Base-by-base conservation (phyloP, 2,797 vertebrate species). In the Lindbergichthys nudifrons region DNA sequence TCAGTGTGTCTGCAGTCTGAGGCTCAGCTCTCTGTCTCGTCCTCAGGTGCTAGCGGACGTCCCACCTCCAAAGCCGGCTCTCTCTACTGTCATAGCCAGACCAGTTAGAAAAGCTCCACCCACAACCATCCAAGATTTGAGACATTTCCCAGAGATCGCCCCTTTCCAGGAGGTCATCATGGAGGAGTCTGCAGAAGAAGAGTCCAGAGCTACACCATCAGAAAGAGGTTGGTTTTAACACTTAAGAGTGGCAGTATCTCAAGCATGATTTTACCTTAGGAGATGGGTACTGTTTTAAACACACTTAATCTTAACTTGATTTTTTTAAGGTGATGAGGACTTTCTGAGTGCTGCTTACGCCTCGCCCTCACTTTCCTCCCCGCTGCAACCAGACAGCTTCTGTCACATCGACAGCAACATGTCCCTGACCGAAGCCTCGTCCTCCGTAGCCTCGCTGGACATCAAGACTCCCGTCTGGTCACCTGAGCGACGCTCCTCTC, bases 331-430 rank as follows among this genome's bases (percentile, higher is more conserved):
- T 45, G 93, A 93, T 42, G 93, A 93, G 0, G 92, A 93, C 0
- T 94, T 90, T 78, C 90, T 93, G 84, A 94, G 93, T 11, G 91
- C 92, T 36, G 89, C 79, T 16, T 93, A 90, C 2, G 90, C 92
- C 57, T 92, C 93, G 7, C 90, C 89, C 7, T 69, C 92, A 1
- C 84, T 69, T 30, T 93, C 93, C 9, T 93, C 93, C 30, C 91
- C 90, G 1, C 73, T 43, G 59, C 82, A 71, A 65, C 61, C 69
- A 21, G 87, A 75, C 53, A 92, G 92, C 63, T 79, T 93, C 10
- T 90, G 72, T 19, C 92, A 92, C 77, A 87, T 92, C 4, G 91
- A 93, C 82, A 94, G 93, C 78, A 88, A 91, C 1, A 87, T 52
- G 0, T 79, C 75, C 32, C 71, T 92, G 50, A 92, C 89, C 0